Conservation (phyloP, 2,797 vertebrate species). For the Premnoplex brunnescens region DNA sequence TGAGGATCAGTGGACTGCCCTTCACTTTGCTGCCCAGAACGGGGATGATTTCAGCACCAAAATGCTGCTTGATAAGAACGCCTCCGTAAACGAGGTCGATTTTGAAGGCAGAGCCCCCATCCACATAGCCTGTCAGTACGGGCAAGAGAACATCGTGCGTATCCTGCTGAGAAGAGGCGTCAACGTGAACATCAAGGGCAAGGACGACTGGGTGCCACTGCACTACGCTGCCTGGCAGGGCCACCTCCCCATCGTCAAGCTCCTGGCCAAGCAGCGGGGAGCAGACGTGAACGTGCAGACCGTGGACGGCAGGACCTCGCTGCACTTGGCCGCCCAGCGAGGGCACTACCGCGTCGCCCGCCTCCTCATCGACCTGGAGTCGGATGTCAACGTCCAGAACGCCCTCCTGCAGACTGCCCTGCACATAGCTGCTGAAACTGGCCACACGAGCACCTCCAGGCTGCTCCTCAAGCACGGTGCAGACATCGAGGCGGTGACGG, state of each 20-base stretch:
- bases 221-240: slow-evolving; percentile 96
- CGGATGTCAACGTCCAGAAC: slow-evolving; percentile 74
- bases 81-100: slow-evolving; percentile 87
- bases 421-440: slow-evolving; percentile 91
- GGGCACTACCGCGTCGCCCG: slow-evolving; percentile 95
- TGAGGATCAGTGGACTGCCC: slow-evolving; percentile 95
- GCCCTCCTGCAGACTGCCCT: slow-evolving; percentile 80
- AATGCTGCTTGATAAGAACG: slow-evolving; percentile 88
- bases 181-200: slow-evolving; percentile 82
- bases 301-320: slow-evolving; percentile 85
- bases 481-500: slow-evolving; percentile 76
- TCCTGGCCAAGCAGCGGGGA: slow-evolving; percentile 89
- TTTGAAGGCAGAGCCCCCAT: slow-evolving; percentile 91
- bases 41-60: slow-evolving; percentile 91
- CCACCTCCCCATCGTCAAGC: slow-evolving; percentile 90
- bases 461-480: slow-evolving; percentile 89
- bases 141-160: slow-evolving; percentile 90
- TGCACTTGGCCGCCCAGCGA: slow-evolving; percentile 92
- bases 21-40: slow-evolving; percentile 93
- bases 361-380: slow-evolving; percentile 89
- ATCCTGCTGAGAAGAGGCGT: slow-evolving; percentile 89
- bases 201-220: slow-evolving; percentile 91
- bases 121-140: slow-evolving; percentile 94
- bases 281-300: slow-evolving; percentile 87
- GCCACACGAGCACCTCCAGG: slow-evolving; percentile 94